These are phyloP conservation scores for Drosophila repleta DNA, from an alignment of 1,140 invertebrate genomes.

Conservation along the genomic window DNA sequence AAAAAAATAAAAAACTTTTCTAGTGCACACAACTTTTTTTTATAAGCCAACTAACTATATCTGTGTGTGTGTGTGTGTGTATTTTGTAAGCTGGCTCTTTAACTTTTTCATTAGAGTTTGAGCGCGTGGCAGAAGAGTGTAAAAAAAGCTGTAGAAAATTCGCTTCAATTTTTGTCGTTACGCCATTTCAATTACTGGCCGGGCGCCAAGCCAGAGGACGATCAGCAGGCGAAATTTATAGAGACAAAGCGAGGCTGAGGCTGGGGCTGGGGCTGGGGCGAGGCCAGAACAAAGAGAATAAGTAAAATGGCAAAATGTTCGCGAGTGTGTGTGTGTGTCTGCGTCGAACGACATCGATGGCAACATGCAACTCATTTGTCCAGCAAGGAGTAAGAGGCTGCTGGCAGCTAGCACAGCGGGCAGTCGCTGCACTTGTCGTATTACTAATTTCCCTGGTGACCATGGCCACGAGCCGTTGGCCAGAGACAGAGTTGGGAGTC, in stretches of 20 bases:
- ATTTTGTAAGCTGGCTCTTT: conserved; percentile 44
- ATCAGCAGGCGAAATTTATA: conserved; percentile 76
- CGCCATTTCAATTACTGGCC: conserved; percentile 81
- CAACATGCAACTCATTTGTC: conserved; percentile 76
- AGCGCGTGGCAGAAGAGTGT: conserved; percentile 22
- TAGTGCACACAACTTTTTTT: conserved; percentile 25
- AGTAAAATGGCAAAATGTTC: conserved; percentile 64
- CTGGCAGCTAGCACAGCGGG: conserved; percentile 18
- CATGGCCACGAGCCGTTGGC: conserved; percentile 42
- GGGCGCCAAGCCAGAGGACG: conserved; percentile 73
- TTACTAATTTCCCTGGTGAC: conserved; percentile 83
- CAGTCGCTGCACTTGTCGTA: conserved; percentile 74
- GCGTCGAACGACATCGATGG: conserved; percentile 40
- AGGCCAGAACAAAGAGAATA: conserved; percentile 67
- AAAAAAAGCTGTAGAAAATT: conserved; percentile 52
- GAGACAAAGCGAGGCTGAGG: conserved; percentile 58
- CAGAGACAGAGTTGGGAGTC: conserved; percentile 4
- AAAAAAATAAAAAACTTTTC: conserved; percentile 39
- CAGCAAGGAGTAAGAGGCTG: conserved; percentile 5
- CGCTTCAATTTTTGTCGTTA: conserved; percentile 78
- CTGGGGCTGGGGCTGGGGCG: conserved; percentile 5
- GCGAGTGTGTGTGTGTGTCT: conserved; percentile 27
- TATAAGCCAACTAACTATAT: conserved; percentile 23
- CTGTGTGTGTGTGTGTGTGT: conserved; percentile 1
- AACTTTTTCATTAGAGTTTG: conserved; percentile 70